Conservation (phyloP, 30 jellyfish, hydroid and myxozoan species). For the Aurelia coerulea region DNA sequence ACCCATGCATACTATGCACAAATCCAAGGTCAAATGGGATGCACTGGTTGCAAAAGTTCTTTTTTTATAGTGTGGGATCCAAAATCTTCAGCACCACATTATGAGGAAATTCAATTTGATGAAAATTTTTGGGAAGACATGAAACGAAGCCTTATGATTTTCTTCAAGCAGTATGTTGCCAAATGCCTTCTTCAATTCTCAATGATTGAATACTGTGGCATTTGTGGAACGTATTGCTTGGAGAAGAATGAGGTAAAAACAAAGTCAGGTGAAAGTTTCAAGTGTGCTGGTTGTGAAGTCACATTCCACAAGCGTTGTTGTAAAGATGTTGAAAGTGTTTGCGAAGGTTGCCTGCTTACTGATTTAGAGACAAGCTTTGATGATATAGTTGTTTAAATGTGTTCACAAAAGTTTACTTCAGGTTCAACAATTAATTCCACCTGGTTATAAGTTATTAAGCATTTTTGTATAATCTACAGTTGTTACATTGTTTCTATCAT, state of each 20-base stretch:
- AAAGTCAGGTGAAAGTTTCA: background rate
- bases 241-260: background rate
- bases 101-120: background rate
- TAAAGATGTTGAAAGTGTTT: background rate
- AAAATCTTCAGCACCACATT: background rate
- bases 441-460: no score
- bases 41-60: background rate
- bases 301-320: background rate
- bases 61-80: constrained; percentile 9
- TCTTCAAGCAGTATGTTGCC: background rate
- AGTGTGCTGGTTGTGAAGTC: background rate
- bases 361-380: background rate
- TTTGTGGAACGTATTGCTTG: constrained; percentile 9
- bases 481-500: no score
- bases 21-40: background rate
- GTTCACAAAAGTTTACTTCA: no score
- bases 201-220: background rate
- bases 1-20: constrained; percentile 13
- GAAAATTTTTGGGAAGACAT: background rate
- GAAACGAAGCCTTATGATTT: background rate
- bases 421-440: no score
- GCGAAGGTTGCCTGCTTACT: background rate
- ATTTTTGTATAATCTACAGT: no score
- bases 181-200: background rate
- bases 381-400: background rate